Evolutionary conservation across 2,888 invertebrate species (phyloP), one percentile per base, ranked within the genome.

Genomic region (Tromatobia lineatoria): DNA sequence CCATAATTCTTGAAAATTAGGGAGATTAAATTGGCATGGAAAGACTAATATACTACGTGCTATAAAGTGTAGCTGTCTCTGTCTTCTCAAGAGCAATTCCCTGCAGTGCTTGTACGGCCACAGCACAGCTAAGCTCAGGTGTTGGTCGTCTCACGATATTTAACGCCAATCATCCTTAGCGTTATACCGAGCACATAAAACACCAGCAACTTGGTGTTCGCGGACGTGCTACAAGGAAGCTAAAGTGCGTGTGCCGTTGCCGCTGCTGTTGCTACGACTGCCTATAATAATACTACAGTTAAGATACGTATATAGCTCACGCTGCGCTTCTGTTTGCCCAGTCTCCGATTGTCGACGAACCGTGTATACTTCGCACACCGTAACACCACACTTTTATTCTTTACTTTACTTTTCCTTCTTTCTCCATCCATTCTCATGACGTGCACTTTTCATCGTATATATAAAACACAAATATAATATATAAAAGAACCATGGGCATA

Each of bases 101-200:
- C 54, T 2, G 57, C 23, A 52, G 20, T 45, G 47, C 38, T 71
- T 57, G 42, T 38, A 25, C 34, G 42, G 20, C 18, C 15, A 57
- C 64, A 20, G 4, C 25, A 47, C 3, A 34, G 47, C 59, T 15
- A 13, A 69, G 52, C 52, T 67, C 66, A 76, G 75, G 76, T 77
- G 80, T 66, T 69, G 47, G 34, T 73, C 73, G 61, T 76, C 80
- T 77, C 71, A 67, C 61, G 83, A 80, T 59, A 71, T 73, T 80
- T 77, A 73, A 77, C 76, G 80, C 73, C 83, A 83, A 83, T 83
- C 71, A 77, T 59, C n/a, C 71, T 71, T 50, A 67, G 23, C 25
- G 42, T 15, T 78, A 23, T 29, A 38, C 18, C 20, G 64, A 2
- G 23, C 23, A 38, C 70, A 64, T 76, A 70, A 76, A n/a, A n/a